Base-by-base conservation (phyloP, 2,797 vertebrate species). In the Pseudomugil tenellus region DNA sequence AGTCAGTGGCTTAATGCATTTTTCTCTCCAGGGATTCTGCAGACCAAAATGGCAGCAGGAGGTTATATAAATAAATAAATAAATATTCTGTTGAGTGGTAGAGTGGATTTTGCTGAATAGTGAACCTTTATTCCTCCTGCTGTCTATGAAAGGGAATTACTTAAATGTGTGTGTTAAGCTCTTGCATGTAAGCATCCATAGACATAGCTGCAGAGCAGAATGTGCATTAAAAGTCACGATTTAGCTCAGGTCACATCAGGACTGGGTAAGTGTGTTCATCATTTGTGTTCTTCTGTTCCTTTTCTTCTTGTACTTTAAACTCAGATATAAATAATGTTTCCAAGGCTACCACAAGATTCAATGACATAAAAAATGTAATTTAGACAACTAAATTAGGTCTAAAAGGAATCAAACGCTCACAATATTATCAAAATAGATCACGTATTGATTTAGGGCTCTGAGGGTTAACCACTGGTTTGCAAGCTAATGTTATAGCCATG, bases 1-100 rank as follows among this genome's bases (percentile, higher is more conserved):
- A 89, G 86, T 77, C 84, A 90, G 89, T 87, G 89, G 86, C 90
- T 92, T 91, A 91, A 92, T 89, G 91, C 83, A 87, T 92, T 89
- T 90, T 70, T 57, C 70, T 91, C 89, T 84, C 90, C 32, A 23
- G 84, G 85, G 90, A 88, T 67, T 76, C 58, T 35, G 56, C 62
- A 53, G 74, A 84, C 79, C 77, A 79, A 89, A 86, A 87, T 79
- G 81, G 80, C 84, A 80, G 57, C 43, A 14, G 34, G 43, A 58
- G 68, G 73, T 65, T 81, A 78, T 81, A 83, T 79, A 83, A 81
- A 87, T 46, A 52, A 52, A 52, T 79, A 83, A 81, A 87, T 72
- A 60, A 64, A 89, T 88, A 85, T 80, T 66, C 49, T 4, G 64
- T 32, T 68, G 74, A 84, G 73, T 75, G 74, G 72, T 61, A 60